A percentile compares a stretch with the other conserved stretches of the same genome.
phyloP scores from a whole-genome alignment of 2,888 invertebrate genomes.

The Parasteatoda lunata region DNA sequence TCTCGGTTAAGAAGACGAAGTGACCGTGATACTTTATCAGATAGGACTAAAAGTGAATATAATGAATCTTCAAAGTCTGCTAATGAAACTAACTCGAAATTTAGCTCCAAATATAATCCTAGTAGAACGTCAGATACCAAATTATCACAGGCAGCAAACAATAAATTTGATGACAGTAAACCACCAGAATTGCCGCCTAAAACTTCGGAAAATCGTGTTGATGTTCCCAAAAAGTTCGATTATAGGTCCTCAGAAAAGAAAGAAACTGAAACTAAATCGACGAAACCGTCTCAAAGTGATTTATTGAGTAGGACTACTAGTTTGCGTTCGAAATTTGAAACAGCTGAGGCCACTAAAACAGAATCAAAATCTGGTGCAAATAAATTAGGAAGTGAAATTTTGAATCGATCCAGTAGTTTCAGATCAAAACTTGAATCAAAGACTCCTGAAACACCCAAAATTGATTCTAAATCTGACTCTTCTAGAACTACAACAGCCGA shows the following conservation, averaged over 20 bases:
- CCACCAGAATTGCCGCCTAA: constrained; percentile 53
- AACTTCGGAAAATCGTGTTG: constrained; percentile 40
- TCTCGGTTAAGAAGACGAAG: constrained; percentile 10
- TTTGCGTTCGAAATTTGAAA: constrained; percentile 22
- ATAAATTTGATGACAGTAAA: constrained; percentile 4
- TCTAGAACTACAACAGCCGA: not conserved
- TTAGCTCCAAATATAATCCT: not conserved
- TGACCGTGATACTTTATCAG: constrained; percentile 1
- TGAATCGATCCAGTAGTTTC: constrained; percentile 25
- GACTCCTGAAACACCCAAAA: not conserved
- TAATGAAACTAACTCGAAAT: not conserved
- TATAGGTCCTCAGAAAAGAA: constrained; percentile 15
- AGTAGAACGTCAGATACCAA: not conserved
- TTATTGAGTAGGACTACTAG: constrained; percentile 33
- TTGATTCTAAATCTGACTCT: not conserved
- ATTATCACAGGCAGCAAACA: not conserved
- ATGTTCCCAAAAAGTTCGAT: constrained; percentile 28
- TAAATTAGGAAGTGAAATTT: not conserved
- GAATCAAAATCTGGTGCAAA: not conserved
- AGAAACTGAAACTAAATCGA: constrained; percentile 27
- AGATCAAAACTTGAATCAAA: constrained; percentile 25
- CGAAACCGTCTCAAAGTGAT: constrained; percentile 16
- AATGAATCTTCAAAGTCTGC: not conserved
- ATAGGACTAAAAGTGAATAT: constrained; percentile 13
- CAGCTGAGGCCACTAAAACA: constrained; percentile 7